A percentile compares a stretch with the other conserved stretches of the same genome.
phyloP scores from a whole-genome alignment of 2,797 vertebrate genomes.

The Dipus sagitta region DNA sequence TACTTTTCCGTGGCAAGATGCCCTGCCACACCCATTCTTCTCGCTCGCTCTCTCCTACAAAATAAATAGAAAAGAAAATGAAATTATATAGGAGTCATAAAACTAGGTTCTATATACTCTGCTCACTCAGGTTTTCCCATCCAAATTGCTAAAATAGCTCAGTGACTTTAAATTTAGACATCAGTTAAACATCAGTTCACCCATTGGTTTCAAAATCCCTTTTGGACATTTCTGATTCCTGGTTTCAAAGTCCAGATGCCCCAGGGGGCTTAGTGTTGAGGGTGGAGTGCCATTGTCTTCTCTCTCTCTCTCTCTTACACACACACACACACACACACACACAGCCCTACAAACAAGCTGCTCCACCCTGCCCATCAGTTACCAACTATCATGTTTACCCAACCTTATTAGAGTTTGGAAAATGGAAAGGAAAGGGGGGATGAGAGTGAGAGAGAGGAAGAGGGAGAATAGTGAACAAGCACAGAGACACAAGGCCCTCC shows the following conservation, averaged over 20 bases:
- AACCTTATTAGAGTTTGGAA: not conserved
- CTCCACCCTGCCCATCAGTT: not conserved
- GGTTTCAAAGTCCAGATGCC: not conserved
- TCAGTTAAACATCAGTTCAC: not conserved
- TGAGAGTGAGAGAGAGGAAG: too few species aligned
- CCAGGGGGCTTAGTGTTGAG: not conserved
- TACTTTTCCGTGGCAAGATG: too few species aligned
- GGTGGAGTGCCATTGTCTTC: not conserved
- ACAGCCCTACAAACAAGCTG: not conserved
- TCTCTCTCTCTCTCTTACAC: not conserved
- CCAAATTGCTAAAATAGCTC: not conserved
- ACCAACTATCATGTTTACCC: not conserved
- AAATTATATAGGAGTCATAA: not conserved
- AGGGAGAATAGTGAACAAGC: not conserved
- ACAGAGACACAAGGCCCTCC: not conserved
- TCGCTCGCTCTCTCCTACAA: too few species aligned
- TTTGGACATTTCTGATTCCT: not conserved
- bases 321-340: not conserved
- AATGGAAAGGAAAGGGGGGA: not conserved
- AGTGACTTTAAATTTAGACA: not conserved
- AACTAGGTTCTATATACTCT: not conserved
- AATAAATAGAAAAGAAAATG: not conserved
- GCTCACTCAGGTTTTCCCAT: slow-evolving; percentile 26
- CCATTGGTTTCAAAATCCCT: not conserved
- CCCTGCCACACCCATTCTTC: too few species aligned